Base-by-base conservation (phyloP, 2,797 vertebrate species). In the Schizopygopsis pylzovi region DNA sequence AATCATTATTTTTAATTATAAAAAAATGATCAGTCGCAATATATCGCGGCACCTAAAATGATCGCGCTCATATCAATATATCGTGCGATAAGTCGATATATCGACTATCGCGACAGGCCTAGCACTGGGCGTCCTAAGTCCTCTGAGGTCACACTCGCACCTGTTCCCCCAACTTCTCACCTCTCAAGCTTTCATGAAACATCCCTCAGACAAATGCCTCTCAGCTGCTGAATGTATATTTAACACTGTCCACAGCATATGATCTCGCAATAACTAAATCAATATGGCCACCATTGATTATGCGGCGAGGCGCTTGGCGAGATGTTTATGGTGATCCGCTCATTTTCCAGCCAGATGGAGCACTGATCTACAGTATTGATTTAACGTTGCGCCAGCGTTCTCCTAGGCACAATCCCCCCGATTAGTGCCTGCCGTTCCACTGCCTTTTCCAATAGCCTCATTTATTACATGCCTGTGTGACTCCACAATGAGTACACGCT, bases 241-340 rank as follows among this genome's bases (percentile, higher is more conserved):
- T 97, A 97, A 97, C 96, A 95, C 96, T 96, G 96, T 97, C 95
- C 94, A 90, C 94, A 96, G 96, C 96, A 92, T 97, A 97, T 97
- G 93, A 96, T 95, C 93, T 93, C 86, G 94, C 94, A 93, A 95
- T 96, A 95, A 95, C 93, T 92, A 91, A 95, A 96, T 96, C 95
- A 96, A 97, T 97, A 97, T 90, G 87, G 93, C 92, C 89, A 88
- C 92, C 92, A 94, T 94, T 95, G 95, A 95, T 95, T 95, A 93
- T 93, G 90, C 92, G 92, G 92, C 91, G 92, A 92, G 91, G 93
- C 90, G 93, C 93, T 90, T 92, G 94, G 94, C 89, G 88, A 95
- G 93, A 95, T 94, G 94, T 95, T 96, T 94, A 94, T 94, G 95
- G 96, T 87, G 88, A 95, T 96, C 94, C 93, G 93, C 95, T 96